phyloP scores from a whole-genome alignment of 1,140 invertebrate genomes.

The Myzus persicae region DNA sequence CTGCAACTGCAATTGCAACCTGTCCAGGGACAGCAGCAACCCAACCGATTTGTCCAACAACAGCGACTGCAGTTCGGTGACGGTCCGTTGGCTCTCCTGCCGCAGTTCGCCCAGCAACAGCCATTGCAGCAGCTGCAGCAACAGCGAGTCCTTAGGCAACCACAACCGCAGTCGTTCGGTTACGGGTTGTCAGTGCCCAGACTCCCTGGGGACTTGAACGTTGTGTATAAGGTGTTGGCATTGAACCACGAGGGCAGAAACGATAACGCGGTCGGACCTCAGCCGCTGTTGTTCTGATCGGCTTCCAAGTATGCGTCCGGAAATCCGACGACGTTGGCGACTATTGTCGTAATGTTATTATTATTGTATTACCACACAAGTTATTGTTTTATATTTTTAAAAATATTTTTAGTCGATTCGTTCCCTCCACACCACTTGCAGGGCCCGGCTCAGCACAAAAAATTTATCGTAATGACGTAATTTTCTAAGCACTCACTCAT shows the following conservation, averaged over 20 bases:
- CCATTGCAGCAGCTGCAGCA: conserved; percentile 67
- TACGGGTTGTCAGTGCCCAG: conserved; percentile 64
- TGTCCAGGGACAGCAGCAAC: conserved; percentile 61
- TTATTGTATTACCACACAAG: background rate
- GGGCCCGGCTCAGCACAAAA: background rate
- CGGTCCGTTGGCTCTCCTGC: conserved; percentile 61
- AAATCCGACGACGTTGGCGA: background rate
- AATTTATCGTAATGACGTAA: background rate
- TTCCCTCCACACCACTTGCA: background rate
- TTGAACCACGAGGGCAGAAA: conserved; percentile 54
- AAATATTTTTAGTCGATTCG: background rate
- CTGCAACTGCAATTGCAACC: conserved; percentile 55
- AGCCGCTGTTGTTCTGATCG: background rate
- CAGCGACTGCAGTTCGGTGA: background rate
- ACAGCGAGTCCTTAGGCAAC: conserved; percentile 32
- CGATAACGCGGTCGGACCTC: background rate
- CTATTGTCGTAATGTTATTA: background rate
- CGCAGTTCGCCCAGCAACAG: conserved; percentile 69
- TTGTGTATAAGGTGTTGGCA: conserved; percentile 77
- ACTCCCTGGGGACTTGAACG: conserved; percentile 71
- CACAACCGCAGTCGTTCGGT: conserved; percentile 71
- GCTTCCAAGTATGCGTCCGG: too few species aligned
- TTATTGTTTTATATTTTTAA: background rate
- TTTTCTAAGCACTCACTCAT: background rate
- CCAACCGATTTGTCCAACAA: background rate